Conservation (phyloP, 2,113 vertebrate genomes). For the Mystacornis crossleyi region DNA sequence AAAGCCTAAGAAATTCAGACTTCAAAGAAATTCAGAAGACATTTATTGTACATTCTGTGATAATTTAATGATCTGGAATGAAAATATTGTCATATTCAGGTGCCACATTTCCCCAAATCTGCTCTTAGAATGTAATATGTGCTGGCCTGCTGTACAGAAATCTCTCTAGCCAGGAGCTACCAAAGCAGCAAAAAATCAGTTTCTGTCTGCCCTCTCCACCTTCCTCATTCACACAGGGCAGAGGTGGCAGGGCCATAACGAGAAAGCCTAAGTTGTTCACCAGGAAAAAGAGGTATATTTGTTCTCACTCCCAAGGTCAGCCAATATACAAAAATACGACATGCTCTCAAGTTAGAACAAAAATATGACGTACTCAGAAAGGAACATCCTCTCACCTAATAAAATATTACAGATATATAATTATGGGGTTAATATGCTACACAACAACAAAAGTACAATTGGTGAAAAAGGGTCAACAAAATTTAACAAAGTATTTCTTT, state of each 20-base stretch:
- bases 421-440: background rate
- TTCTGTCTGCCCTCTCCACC: background rate
- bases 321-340: background rate
- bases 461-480: background rate
- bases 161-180: background rate
- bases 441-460: background rate
- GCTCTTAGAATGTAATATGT: background rate
- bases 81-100: background rate
- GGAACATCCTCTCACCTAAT: background rate
- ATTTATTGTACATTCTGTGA: background rate
- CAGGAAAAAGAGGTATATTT: background rate
- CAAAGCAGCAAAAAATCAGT: background rate
- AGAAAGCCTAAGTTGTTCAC: background rate
- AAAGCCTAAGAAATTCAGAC: background rate
- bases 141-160: fast-evolving
- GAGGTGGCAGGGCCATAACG: background rate
- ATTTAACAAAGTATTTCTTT: background rate
- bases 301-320: background rate
- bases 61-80: background rate
- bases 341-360: background rate
- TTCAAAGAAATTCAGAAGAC: background rate
- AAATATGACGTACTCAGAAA: background rate
- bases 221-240: background rate
- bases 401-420: background rate
- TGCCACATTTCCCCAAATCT: background rate